Evolutionary conservation across 2,113 vertebrate genomes (phyloP).

Genomic region (Paedocypris sp.): DNA sequence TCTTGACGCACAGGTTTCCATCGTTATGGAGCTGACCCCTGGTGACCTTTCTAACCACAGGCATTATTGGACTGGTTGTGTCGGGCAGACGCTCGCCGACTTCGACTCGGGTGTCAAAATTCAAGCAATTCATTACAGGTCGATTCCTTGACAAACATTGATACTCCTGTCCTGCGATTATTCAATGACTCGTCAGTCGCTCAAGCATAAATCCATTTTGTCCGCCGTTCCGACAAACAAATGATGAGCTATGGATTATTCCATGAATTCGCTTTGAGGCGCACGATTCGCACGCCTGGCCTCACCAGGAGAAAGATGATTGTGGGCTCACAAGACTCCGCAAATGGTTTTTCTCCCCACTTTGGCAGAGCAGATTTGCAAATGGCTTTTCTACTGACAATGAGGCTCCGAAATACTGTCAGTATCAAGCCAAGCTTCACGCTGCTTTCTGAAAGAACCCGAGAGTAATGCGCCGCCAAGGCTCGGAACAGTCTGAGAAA

Average conservation of each 20-base stretch:
- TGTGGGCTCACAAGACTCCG: too few relatives aligned
- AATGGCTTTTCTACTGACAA: conserved; percentile 1
- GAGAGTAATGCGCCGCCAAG: conserved; percentile 20
- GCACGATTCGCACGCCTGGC: too few relatives aligned
- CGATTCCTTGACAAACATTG: conserved; percentile 15
- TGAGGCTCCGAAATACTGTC: conserved; percentile 1
- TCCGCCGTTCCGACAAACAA: too few relatives aligned
- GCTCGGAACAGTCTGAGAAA: not conserved
- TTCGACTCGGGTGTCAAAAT: conserved; percentile 10
- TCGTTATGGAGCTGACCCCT: conserved; percentile 25
- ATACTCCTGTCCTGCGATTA: too few relatives aligned
- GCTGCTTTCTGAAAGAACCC: conserved; percentile 16
- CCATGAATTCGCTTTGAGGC: too few relatives aligned
- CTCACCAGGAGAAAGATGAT: too few relatives aligned
- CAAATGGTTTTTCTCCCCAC: not conserved
- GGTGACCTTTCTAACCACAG: conserved; percentile 14
- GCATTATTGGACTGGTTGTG: conserved; percentile 7
- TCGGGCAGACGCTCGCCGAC: conserved; percentile 13
- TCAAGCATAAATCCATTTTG: too few relatives aligned
- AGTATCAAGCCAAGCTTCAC: conserved; percentile 5
- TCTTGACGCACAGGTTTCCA: conserved; percentile 20
- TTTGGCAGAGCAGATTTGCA: not conserved
- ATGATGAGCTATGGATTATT: too few relatives aligned
- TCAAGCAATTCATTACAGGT: conserved; percentile 1
- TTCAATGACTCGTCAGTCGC: too few relatives aligned